A percentile compares a stretch with the other conserved stretches of the same genome.
Evolutionary conservation across 2,797 vertebrate species (phyloP).

Genomic region (Florisuga fusca): DNA sequence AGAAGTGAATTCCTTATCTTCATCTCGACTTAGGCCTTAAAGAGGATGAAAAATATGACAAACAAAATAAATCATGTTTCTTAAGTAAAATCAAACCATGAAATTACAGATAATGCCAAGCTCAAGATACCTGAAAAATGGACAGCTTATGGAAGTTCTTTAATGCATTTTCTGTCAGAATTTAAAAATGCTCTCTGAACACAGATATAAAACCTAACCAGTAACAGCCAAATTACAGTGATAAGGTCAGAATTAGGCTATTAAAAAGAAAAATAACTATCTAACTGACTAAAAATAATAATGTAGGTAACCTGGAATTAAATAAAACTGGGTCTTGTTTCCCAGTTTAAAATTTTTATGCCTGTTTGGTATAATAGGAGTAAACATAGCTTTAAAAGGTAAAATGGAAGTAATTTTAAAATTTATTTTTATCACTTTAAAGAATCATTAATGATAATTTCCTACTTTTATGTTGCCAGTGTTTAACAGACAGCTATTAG

Average conservation of each 20-base stretch:
- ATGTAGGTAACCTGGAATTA: background rate
- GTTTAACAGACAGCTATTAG: constrained; percentile 19
- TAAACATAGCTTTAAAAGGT: constrained; percentile 24
- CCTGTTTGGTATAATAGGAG: background rate
- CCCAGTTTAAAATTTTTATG: background rate
- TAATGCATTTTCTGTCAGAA: background rate
- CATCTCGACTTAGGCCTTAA: background rate
- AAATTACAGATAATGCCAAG: background rate
- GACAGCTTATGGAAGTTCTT: background rate
- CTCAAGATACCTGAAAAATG: background rate
- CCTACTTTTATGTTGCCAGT: background rate
- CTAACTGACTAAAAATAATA: background rate
- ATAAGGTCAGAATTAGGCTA: background rate
- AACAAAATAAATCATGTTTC: background rate
- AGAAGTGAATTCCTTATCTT: background rate
- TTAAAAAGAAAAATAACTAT: background rate
- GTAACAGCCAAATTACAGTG: background rate
- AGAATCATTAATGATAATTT: constrained; percentile 14
- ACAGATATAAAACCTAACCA: background rate
- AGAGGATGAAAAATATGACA: background rate
- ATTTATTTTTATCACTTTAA: constrained; percentile 6
- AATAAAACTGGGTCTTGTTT: background rate
- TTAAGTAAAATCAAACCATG: background rate
- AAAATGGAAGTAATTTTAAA: background rate
- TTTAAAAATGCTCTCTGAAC: background rate